Conservation (phyloP, 1,140 invertebrate genomes). For the Sesamia nonagrioides region DNA sequence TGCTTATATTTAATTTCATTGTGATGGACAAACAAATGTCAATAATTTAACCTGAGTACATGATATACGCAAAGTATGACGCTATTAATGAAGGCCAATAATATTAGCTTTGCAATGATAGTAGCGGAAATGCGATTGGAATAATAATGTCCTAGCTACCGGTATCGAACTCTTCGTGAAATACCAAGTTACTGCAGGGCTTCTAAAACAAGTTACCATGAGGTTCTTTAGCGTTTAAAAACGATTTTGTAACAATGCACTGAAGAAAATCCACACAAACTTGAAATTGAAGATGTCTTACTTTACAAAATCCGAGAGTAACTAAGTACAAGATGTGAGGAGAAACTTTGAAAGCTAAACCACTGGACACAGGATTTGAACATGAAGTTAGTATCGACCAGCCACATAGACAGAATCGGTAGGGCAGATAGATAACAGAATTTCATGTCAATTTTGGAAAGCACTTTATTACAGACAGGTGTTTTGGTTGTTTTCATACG, state of each 20-base stretch:
- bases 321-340: background rate
- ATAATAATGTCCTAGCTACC: constrained; percentile 32
- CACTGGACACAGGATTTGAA: background rate
- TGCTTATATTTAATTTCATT: background rate
- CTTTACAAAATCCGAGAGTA: background rate
- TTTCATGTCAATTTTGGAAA: background rate
- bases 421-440: background rate
- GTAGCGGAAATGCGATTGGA: constrained; percentile 24
- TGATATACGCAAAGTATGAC: background rate
- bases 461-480: background rate
- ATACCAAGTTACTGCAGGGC: constrained; percentile 13
- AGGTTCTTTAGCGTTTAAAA: background rate
- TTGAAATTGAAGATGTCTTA: constrained; percentile 16
- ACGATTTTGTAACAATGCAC: background rate
- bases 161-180: background rate
- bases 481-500: background rate
- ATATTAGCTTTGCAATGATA: constrained; percentile 20
- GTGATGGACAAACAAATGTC: background rate
- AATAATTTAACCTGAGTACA: background rate
- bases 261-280: constrained; percentile 10
- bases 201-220: background rate
- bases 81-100: constrained; percentile 7
- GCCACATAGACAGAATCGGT: background rate
- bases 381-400: background rate
- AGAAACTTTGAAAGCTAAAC: constrained; percentile 20